Evolutionary conservation across 2,113 vertebrate species (phyloP), one percentile per base, ranked within the genome.

Genomic region (Sylvilagus bachmani): DNA sequence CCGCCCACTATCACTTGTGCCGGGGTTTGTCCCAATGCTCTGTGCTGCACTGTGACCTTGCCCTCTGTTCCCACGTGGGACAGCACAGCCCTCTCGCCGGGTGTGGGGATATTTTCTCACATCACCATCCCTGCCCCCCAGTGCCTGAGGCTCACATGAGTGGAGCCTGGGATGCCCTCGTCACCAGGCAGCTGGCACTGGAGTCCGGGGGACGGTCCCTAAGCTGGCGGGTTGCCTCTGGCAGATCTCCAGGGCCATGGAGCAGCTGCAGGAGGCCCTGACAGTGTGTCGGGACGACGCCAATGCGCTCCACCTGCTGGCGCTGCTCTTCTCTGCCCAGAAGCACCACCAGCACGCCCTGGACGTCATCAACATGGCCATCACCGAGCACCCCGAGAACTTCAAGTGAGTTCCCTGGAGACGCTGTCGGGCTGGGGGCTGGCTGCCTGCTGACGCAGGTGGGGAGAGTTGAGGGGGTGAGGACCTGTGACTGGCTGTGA

Each of bases 241-340:
- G 44, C 97, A 99, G 99, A 99, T 99, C 89, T 98, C 99, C 31
- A 99, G 99, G 49, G 99, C 99, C 86, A 99, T 99, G 97, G 99
- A 99, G 97, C 98, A 99, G 67, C 98, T 99, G 92, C 99, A 99
- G 95, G 98, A 98, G 94, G 99, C 99, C 25, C 97, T 99, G 75
- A 98, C 98, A 12, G 95, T 99, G 61, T 97, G 97, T 70, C 98
- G 97, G 86, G 99, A 99, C 36, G 99, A 99, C 87, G 98, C 99
- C 90, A 98, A 99, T 78, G 99, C 99, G 44, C 99, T 99, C 92
- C 99, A 99, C 97, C 98, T 99, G 58, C 98, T 99, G 97, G 99
- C 98, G 16, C 99, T 99, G 93, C 99, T 99, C 91, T 99, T 99
- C 94, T 99, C 99, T 0, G 99, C 99, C 93, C 99, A 99, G 98